phyloP scores from a whole-genome alignment of 1,140 invertebrate species.

The Lucilia cuprina region DNA sequence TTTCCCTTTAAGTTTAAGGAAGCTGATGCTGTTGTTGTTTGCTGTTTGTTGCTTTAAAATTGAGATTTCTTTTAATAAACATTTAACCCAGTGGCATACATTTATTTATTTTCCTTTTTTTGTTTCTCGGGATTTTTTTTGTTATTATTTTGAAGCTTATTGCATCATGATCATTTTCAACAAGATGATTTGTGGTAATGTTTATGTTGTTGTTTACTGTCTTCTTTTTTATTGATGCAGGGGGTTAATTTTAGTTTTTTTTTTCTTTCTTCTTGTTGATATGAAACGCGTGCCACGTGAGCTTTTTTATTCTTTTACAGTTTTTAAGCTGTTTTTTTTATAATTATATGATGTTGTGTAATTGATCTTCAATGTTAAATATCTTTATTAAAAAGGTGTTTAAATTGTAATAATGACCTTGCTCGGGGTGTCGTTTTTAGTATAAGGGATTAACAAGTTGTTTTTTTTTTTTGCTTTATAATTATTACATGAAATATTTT shows the following conservation, averaged over 20 bases:
- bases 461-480: too few species aligned
- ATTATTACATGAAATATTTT: too few species aligned
- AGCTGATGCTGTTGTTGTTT: neutral
- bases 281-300: neutral
- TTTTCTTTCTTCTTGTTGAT: neutral
- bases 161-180: neutral
- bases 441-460: too few species aligned
- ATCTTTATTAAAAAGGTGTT: neutral
- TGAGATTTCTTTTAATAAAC: neutral
- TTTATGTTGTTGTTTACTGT: neutral
- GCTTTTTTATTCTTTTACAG: neutral
- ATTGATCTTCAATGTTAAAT: neutral
- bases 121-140: neutral
- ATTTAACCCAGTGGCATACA: slow-evolving; percentile 1
- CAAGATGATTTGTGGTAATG: neutral
- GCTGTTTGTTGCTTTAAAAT: neutral
- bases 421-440: neutral
- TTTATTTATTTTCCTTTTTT: neutral
- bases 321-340: neutral
- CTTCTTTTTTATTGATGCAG: neutral
- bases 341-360: neutral
- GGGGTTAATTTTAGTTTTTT: neutral
- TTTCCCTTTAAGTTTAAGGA: neutral
- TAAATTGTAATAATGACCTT: neutral
- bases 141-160: neutral